phyloP scores from a whole-genome alignment of 92 coral and sea anemone species.

The Hydrozoanthus gracilis region DNA sequence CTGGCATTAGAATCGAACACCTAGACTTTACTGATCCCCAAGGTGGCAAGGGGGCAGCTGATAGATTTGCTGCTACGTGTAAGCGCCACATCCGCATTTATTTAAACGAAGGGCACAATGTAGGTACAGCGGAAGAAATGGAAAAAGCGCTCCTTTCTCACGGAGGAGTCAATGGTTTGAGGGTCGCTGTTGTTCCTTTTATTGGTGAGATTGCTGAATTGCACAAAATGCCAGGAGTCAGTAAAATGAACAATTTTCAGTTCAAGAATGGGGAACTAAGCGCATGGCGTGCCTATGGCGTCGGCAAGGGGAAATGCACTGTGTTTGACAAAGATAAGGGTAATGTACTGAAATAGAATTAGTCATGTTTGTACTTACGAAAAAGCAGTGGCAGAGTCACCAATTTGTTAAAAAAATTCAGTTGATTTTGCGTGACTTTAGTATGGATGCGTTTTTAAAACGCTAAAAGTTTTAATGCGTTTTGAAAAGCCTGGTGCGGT shows the following conservation, averaged over 20 bases:
- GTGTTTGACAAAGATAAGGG: no score
- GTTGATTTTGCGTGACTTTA: background rate
- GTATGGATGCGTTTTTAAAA: no score
- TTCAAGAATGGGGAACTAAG: no score
- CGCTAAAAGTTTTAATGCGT: background rate
- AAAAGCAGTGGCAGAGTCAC: background rate
- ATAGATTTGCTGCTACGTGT: conserved; percentile 60
- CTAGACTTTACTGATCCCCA: conserved; percentile 52
- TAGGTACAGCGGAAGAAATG: conserved; percentile 51
- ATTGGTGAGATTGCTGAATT: background rate
- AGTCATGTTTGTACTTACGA: background rate
- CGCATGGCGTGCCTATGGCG: no score
- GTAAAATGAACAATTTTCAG: no score
- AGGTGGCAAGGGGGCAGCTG: conserved; percentile 60
- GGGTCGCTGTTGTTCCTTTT: conserved; percentile 32
- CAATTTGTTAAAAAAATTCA: background rate
- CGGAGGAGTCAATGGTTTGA: conserved; percentile 50
- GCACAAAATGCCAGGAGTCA: no score
- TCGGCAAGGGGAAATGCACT: no score
- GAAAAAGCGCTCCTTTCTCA: conserved; percentile 44
- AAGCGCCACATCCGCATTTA: conserved; percentile 51
- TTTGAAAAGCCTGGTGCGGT: no score
- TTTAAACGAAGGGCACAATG: conserved; percentile 61
- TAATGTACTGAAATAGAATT: no score
- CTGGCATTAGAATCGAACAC: conserved; percentile 49